A percentile compares a stretch with the other conserved stretches of the same genome.
Evolutionary conservation across 2,888 invertebrate species (phyloP).

Genomic region (Melanchra persicariae): DNA sequence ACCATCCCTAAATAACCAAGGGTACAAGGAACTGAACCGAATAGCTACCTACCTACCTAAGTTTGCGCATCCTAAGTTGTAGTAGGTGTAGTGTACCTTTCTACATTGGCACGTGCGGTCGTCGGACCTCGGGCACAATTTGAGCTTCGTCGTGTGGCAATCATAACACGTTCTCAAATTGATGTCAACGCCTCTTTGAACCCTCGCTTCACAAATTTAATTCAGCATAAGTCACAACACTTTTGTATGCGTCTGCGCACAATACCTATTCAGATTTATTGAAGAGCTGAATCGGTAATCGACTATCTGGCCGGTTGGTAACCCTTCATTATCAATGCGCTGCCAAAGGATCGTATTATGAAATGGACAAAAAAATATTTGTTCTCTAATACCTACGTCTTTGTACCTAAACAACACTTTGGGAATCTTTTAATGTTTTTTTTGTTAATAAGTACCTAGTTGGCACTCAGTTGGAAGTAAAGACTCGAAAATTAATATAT

Average conservation of each 20-base stretch:
- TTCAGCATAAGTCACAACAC: slow-evolving; percentile 79
- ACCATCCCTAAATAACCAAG: neutral
- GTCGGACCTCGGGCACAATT: slow-evolving; percentile 33
- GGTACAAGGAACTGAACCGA: neutral
- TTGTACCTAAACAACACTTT: neutral
- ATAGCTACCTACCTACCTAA: neutral
- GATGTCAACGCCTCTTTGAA: slow-evolving; percentile 83
- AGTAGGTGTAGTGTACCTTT: neutral
- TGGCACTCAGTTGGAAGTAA: neutral
- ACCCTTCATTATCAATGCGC: slow-evolving; percentile 79
- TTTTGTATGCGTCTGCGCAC: slow-evolving; percentile 85
- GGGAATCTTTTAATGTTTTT: neutral
- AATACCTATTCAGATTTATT: slow-evolving; percentile 87
- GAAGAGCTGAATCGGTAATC: slow-evolving; percentile 83
- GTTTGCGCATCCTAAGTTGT: slow-evolving; percentile 1
- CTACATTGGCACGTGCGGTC: slow-evolving; percentile 61
- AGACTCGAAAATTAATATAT: neutral
- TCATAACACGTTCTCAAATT: slow-evolving; percentile 73
- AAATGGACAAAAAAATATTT: slow-evolving; percentile 68
- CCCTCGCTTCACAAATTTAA: slow-evolving; percentile 80
- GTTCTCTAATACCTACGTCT: slow-evolving; percentile 14
- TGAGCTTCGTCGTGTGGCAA: slow-evolving; percentile 59
- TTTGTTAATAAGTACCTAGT: neutral
- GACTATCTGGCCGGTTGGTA: slow-evolving; percentile 80
- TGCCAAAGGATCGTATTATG: slow-evolving; percentile 69